Base-by-base conservation (phyloP, 2,888 invertebrate species). In the Thymelicus sylvestris region DNA sequence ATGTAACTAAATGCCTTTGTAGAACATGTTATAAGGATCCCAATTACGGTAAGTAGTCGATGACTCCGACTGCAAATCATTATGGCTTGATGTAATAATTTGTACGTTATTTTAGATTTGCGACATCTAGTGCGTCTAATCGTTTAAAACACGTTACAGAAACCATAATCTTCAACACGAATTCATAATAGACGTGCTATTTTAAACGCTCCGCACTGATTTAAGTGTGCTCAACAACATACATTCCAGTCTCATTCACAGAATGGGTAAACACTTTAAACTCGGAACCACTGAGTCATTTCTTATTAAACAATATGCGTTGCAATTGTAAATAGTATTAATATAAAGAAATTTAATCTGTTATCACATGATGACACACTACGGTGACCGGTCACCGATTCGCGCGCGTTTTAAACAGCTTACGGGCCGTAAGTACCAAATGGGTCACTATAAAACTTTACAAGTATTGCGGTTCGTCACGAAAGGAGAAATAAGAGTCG, bases 261-360 rank as follows among this genome's bases (percentile, higher is more conserved):
- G 79, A 79, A 81, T 76, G 78, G 77, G 81, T 82, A 84, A 86
- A 87, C 88, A 89, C 87, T 84, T 83, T 80, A 83, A 85, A 83
- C 84, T 84, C 76, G 74, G 78, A 82, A 87, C 83, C 91, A 92
- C 90, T 89, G 86, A 88, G 84, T 90, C 91, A 91, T 88, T 86
- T 84, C 82, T 78, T 81, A 80, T 86, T 81, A 73, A 78, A 83
- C 80, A 80, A 81, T 82, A 72, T 80, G 80, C 80, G 78, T 77
- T 74, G 59, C 64, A 70, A 65, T 69, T 24, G 69, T 65, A 70
- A 70, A 65, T 47, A 63, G 59, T 65, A 61, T 50, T 60, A 65
- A 65, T 60, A 59, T 64, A 12, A 15, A 55, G n/a, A 59, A 65
- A 50, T 52, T 61, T 59, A 50, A 47, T 60, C 24, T 8, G 15